Evolutionary conservation across 1,140 invertebrate genomes (phyloP).

Genomic region (Trachymyrmex cornetzi): DNA sequence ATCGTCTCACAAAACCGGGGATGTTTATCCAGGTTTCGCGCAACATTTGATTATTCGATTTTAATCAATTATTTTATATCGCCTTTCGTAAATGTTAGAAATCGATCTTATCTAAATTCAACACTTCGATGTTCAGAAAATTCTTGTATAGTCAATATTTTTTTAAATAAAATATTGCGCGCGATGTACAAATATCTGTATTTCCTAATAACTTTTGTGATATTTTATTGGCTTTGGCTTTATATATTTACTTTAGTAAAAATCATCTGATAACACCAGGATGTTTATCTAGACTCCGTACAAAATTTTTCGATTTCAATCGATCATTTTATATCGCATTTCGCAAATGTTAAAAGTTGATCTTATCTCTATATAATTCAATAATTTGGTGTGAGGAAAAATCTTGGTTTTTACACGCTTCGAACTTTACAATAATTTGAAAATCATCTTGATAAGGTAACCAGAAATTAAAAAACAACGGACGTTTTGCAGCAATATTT

Average conservation of each 20-base stretch:
- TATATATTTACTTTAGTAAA: not conserved
- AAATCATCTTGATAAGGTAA: not conserved
- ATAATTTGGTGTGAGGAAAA: not conserved
- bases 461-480: not conserved
- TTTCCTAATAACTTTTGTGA: not conserved
- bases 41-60: not conserved
- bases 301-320: not conserved
- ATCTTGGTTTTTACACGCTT: not conserved
- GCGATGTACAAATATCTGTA: not conserved
- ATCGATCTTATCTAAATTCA: not conserved
- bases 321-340: not conserved
- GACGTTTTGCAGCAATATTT: not conserved
- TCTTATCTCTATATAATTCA: not conserved
- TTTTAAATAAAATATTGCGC: not conserved
- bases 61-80: not conserved
- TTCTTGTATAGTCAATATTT: not conserved
- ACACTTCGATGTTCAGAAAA: not conserved
- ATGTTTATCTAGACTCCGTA: not conserved
- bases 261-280: not conserved
- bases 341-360: not conserved
- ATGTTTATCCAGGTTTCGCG: not conserved
- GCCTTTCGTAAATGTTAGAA: not conserved
- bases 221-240: not conserved
- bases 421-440: not conserved
- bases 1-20: not conserved